Evolutionary conservation across 2,797 vertebrate species (phyloP), one percentile per base, ranked within the genome.

Genomic region (Gallinago stenura): DNA sequence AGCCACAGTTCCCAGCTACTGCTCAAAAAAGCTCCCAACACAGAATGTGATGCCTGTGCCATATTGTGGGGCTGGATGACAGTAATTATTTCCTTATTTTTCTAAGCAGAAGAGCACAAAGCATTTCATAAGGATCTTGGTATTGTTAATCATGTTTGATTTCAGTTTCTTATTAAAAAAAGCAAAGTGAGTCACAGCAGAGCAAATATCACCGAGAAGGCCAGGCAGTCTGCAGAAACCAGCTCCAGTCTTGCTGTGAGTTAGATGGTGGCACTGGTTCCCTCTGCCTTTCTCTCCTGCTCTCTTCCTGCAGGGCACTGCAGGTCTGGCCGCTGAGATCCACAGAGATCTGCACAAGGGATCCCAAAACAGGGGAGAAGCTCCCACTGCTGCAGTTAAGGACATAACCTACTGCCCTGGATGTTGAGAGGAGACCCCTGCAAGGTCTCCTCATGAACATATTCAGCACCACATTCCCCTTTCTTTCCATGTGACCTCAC

Each of bases 141-240:
- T 88, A 65, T 90, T 83, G 45, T 83, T 71, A 75, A 16, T 18
- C 30, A 25, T 69, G 43, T 60, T 95, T 78, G 53, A 48, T 43
- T 81, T 77, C 62, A 15, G 19, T 57, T 95, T 91, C 37, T 64
- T 71, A 43, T 80, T 78, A 4, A 43, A 89, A 43, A 75, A 41
- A 33, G 31, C 5, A 56, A 81, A 93, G 53, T 81, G 51, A 95
- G 28, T 90, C 85, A 88, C 24, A 87, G 35, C 12, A 83, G 77
- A 81, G 33, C 35, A 88, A 95, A 46, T 83, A 90, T 35, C 64
- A 90, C 39, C 0, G 0, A 56, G 57, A 84, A 78, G 57, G 20
- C 39, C 70, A 90, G 45, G 19, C 57, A 86, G 65, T 19, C 83
- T 87, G 39, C 39, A 79, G 58, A 95, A 94, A 56, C 9, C 35